phyloP scores from a whole-genome alignment of 2,888 invertebrate genomes.

The Panopea generosa region DNA sequence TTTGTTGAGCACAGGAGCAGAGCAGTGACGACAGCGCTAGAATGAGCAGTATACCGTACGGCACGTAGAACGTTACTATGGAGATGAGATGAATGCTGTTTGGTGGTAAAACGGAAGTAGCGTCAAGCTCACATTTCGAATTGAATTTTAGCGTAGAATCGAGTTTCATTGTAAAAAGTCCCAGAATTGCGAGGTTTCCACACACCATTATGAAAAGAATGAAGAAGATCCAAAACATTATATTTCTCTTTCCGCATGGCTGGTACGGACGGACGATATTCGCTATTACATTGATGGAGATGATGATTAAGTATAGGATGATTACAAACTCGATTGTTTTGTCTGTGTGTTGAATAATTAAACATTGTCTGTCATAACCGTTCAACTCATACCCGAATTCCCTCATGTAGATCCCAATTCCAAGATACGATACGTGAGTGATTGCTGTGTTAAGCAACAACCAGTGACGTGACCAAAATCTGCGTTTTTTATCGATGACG shows the following conservation, averaged over 20 bases:
- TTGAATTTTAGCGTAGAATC: neutral
- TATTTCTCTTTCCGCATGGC: constrained; percentile 36
- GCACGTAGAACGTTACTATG: constrained; percentile 53
- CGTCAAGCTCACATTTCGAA: constrained; percentile 25
- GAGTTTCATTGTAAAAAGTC: constrained; percentile 46
- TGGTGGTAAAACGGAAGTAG: constrained; percentile 9
- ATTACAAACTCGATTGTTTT: constrained; percentile 52
- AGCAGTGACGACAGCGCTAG: constrained; percentile 48
- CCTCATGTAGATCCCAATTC: constrained; percentile 47
- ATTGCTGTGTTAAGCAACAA: constrained; percentile 48
- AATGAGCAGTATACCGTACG: constrained; percentile 53
- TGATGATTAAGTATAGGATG: constrained; percentile 38
- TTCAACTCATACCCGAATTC: constrained; percentile 27
- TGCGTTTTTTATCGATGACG: constrained; percentile 41
- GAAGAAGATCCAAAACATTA: constrained; percentile 52
- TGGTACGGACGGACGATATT: constrained; percentile 19
- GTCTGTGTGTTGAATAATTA: constrained; percentile 51
- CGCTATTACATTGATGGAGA: constrained; percentile 40
- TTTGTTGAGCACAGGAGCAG: constrained; percentile 45
- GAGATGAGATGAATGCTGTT: constrained; percentile 35
- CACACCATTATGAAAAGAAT: constrained; percentile 54
- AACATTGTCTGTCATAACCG: constrained; percentile 32
- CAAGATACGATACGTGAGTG: constrained; percentile 45
- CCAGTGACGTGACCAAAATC: constrained; percentile 59
- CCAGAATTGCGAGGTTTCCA: constrained; percentile 46